These are phyloP conservation scores for Chlamydotis undulata DNA, from an alignment of 2,113 vertebrate species.

Conservation along the genomic window DNA sequence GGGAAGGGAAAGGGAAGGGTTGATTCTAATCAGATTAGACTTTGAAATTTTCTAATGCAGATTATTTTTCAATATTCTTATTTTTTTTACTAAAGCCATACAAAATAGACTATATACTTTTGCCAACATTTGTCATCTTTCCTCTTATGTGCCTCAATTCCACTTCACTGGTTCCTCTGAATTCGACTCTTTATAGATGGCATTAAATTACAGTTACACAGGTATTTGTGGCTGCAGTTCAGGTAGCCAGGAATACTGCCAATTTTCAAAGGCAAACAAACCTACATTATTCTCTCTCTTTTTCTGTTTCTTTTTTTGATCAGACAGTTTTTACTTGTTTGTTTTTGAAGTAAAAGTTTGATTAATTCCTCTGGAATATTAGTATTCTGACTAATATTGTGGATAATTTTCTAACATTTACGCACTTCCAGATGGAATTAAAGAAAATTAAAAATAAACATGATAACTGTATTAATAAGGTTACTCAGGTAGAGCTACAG, in stretches of 20 bases:
- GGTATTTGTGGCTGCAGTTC: not conserved
- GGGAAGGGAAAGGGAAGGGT: not conserved
- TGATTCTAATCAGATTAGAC: not conserved
- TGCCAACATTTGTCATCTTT: not conserved
- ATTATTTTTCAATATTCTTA: constrained; percentile 14
- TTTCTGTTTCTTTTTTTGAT: not conserved
- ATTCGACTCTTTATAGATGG: not conserved
- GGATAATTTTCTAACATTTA: not conserved
- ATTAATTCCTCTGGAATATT: not conserved
- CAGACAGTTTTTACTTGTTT: not conserved
- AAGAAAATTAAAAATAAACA: not conserved
- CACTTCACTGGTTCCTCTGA: not conserved
- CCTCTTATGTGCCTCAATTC: not conserved
- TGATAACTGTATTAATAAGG: not conserved
- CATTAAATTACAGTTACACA: not conserved
- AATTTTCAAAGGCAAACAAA: constrained; percentile 1
- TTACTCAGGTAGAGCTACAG: not conserved
- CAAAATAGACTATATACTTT: not conserved
- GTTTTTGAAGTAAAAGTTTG: not conserved
- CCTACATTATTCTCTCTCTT: not conserved
- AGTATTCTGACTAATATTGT: not conserved
- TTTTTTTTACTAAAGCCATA: not conserved
- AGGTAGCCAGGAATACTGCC: not conserved
- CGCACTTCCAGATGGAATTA: not conserved
- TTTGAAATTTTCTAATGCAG: not conserved